Evolutionary conservation across 2,113 vertebrate species (phyloP), one percentile per base, ranked within the genome.

Genomic region (Mastomys coucha): DNA sequence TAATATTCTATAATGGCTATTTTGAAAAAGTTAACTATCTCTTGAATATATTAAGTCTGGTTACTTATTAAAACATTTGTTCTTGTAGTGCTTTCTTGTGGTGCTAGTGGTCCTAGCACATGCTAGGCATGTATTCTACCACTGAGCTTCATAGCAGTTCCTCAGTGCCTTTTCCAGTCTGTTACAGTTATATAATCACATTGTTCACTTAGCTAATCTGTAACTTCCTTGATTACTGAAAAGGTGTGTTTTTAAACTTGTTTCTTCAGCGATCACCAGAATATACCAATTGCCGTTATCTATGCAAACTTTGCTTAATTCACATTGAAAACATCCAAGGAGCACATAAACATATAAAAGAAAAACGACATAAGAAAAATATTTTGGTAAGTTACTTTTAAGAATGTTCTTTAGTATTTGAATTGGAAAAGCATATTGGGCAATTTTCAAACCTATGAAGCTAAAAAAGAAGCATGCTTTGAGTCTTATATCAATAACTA

Each of bases 311-410:
- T 89, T 99, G 99, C 98, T 99, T 99, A 78, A 99, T 99, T 98
- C 99, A 99, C 97, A 99, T 99, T 96, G 99, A 99, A 98, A 99
- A 99, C 98, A 99, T 99, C 97, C 99, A 99, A 97, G 99, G 99
- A 98, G 99, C 99, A 84, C 99, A 99, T 98, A 99, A 99, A 98
- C 99, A 99, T 98, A 99, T 99, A 98, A 99, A 99, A 97, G 99
- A 99, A 98, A 99, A 99, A 97, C 99, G 99, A 42, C 99, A 99
- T 99, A 99, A 99, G 99, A 99, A 99, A 99, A 99, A 99, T 98
- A 99, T 99, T 88, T 99, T 99, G 99, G 99, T 99, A 98, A 99
- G 99, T 98, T 89, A 90, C 80, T 91, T 69, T 36, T 75, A 93
- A 95, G 75, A 63, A n/a, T 58, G 70, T 58, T 91, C 84, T 87